phyloP scores from a whole-genome alignment of 2,113 vertebrate genomes.

The Podarcis muralis region DNA sequence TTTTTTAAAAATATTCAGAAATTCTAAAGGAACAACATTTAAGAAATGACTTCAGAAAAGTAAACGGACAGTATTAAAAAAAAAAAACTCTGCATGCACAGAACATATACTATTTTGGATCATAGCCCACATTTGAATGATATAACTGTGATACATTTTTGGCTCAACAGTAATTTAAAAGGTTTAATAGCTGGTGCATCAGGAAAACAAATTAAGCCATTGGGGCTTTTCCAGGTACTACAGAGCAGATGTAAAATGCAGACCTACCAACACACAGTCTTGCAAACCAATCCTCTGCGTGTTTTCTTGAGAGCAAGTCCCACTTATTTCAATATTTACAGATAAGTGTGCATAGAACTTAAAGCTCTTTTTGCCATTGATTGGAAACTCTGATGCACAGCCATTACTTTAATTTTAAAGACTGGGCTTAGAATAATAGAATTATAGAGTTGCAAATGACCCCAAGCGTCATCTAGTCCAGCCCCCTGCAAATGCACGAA shows the following conservation, averaged over 20 bases:
- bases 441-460: no score
- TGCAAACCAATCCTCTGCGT: neutral
- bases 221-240: neutral
- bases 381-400: neutral
- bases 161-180: neutral
- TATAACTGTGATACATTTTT: neutral
- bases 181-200: neutral
- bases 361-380: neutral
- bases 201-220: neutral
- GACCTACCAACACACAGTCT: neutral
- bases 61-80: neutral
- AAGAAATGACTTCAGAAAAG: neutral
- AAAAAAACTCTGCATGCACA: neutral
- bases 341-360: neutral
- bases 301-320: neutral
- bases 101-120: neutral
- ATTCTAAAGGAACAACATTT: neutral
- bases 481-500: no score
- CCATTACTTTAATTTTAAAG: neutral
- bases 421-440: no score
- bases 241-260: neutral
- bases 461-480: no score
- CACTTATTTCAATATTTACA: no score
- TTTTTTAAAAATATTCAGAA: no score
- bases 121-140: neutral